Percentiles rank a stretch among this genome's conserved stretches.
These are phyloP conservation scores for Tenthredo notha DNA, from an alignment of 2,888 invertebrate species.

Conservation along the genomic window DNA sequence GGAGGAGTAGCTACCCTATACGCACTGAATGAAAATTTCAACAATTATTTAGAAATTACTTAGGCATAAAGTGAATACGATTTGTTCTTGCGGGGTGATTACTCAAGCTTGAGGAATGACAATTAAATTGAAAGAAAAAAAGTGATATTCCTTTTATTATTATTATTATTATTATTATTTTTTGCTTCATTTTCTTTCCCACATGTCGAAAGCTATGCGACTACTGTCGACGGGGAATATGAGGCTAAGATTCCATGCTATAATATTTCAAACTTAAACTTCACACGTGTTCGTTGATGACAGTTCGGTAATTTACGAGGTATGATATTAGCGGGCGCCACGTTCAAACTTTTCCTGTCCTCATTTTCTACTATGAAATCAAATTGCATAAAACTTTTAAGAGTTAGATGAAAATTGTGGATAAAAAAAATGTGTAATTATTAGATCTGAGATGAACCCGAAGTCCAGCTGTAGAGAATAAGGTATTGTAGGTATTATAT, in stretches of 20 bases:
- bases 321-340: conserved; percentile 65
- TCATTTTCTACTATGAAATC: conserved; percentile 22
- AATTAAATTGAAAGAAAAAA: not conserved
- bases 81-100: not conserved
- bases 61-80: not conserved
- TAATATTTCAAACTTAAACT: conserved; percentile 61
- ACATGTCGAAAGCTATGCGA: conserved; percentile 19
- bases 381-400: not conserved
- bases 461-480: not conserved
- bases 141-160: not conserved
- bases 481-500: not conserved
- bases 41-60: not conserved
- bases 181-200: not conserved
- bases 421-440: not conserved
- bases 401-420: not conserved
- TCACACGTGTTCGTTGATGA: conserved; percentile 64
- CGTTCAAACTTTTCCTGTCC: conserved; percentile 16
- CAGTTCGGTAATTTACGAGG: conserved; percentile 71
- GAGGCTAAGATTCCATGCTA: conserved; percentile 60
- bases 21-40: not conserved
- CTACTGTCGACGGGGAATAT: conserved; percentile 12
- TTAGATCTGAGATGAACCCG: not conserved
- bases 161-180: too few relatives aligned
- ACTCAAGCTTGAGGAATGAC: not conserved
- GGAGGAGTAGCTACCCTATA: too few relatives aligned